Conservation (phyloP, 2,113 vertebrate genomes). For the Sprattus sprattus region DNA sequence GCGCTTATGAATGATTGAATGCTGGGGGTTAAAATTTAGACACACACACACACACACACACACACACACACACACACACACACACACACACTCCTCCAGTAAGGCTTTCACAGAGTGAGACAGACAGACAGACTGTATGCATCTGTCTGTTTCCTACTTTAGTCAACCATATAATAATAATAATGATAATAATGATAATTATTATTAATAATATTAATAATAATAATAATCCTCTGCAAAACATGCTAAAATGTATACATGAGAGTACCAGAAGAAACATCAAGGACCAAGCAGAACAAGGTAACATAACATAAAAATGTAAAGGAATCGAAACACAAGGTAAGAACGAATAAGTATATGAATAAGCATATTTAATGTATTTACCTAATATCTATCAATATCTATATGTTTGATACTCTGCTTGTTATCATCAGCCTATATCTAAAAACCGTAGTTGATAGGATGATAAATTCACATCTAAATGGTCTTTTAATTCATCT, state of each 20-base stretch:
- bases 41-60: background rate
- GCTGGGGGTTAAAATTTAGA: conserved; percentile 67
- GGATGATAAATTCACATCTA: background rate
- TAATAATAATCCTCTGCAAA: background rate
- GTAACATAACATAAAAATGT: background rate
- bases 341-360: background rate
- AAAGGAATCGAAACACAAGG: background rate
- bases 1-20: background rate
- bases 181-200: background rate
- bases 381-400: too few relatives aligned
- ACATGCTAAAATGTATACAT: background rate
- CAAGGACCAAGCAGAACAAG: background rate
- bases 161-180: background rate
- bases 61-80: conserved; percentile 59
- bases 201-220: background rate
- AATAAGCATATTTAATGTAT: background rate
- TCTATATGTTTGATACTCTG: background rate
- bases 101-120: conserved; percentile 41
- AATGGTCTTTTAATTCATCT: background rate
- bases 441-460: background rate
- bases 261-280: background rate
- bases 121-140: background rate
- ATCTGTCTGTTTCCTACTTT: background rate
- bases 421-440: background rate
- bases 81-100: conserved; percentile 61